These are phyloP conservation scores for Lepidotrigona ventralis DNA, from an alignment of 1,140 invertebrate genomes.

Conservation along the genomic window DNA sequence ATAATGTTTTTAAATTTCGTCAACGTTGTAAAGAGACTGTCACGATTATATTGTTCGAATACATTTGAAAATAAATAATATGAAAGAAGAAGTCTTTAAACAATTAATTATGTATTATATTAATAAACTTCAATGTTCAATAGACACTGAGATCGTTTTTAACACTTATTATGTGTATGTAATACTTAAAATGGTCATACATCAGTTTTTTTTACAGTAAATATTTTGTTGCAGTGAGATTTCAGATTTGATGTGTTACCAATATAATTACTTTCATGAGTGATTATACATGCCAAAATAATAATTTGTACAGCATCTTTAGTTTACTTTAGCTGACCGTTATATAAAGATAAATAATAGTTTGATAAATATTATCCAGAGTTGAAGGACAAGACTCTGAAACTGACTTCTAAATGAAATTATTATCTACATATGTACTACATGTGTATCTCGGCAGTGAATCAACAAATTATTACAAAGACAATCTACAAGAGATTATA, in stretches of 20 bases:
- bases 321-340: not conserved
- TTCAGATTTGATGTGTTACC: not conserved
- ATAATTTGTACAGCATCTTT: not conserved
- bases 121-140: not conserved
- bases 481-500: not conserved
- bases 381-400: not conserved
- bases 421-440: too few species aligned
- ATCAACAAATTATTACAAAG: not conserved
- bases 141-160: not conserved
- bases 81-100: not conserved
- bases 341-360: not conserved
- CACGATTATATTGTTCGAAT: not conserved
- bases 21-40: too few species aligned
- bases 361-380: not conserved
- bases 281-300: not conserved
- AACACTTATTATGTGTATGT: not conserved
- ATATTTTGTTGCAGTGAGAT: not conserved
- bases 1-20: too few species aligned
- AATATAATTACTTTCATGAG: not conserved
- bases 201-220: not conserved
- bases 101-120: not conserved
- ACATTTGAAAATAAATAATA: not conserved
- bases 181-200: not conserved
- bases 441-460: not conserved
- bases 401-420: not conserved